phyloP scores from a whole-genome alignment of 2,113 vertebrate genomes.

The Zootoca vivipara region DNA sequence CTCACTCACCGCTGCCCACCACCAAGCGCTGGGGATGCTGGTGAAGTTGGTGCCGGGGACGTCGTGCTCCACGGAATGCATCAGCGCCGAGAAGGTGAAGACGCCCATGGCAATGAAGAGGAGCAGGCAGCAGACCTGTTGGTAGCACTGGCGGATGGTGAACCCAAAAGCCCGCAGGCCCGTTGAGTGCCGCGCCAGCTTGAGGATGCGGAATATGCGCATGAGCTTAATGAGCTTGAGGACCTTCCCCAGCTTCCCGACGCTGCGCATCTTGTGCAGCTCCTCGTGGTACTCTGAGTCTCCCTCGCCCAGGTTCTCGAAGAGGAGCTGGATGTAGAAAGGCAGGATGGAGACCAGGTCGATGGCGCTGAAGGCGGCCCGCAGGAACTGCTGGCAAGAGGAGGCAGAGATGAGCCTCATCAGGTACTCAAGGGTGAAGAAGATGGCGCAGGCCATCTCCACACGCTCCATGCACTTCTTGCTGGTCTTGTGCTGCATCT shows the following conservation, averaged over 20 bases:
- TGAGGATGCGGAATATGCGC: conserved; percentile 92
- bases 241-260: conserved; percentile 91
- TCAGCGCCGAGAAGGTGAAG: conserved; percentile 90
- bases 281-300: conserved; percentile 81
- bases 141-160: conserved; percentile 90
- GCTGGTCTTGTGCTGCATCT: conserved; percentile 74
- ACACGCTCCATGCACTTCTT: conserved; percentile 79
- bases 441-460: conserved; percentile 81
- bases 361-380: conserved; percentile 79
- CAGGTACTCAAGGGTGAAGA: conserved; percentile 83
- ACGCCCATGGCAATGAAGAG: conserved; percentile 92
- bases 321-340: conserved; percentile 87
- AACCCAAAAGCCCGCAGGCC: conserved; percentile 91
- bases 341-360: conserved; percentile 88
- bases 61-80: conserved; percentile 90
- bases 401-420: conserved; percentile 79
- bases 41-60: conserved; percentile 86
- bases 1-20: conserved; percentile 92
- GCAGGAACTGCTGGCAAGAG: conserved; percentile 73
- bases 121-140: conserved; percentile 92
- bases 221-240: conserved; percentile 90
- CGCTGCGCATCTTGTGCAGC: conserved; percentile 83
- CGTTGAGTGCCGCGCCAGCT: conserved; percentile 89
- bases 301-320: conserved; percentile 78
- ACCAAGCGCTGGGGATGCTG: conserved; percentile 91